These are phyloP conservation scores for Halocaridina rubra DNA, from an alignment of 2,888 invertebrate genomes.

Conservation along the genomic window DNA sequence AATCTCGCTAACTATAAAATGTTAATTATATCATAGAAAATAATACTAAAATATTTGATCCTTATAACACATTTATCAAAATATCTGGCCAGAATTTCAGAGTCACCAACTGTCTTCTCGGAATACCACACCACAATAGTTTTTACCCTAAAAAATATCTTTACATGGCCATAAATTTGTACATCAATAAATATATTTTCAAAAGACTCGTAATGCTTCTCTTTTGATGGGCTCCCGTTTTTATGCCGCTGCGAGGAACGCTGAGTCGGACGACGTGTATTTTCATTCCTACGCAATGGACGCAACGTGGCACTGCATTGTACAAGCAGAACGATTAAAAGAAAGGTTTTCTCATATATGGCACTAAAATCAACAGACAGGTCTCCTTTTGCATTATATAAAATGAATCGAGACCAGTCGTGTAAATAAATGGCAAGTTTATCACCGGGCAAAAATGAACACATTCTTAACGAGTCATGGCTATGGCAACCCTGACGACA, in stretches of 20 bases:
- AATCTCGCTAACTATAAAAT: conserved; percentile 37
- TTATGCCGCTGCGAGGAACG: no score
- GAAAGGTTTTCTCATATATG: no score
- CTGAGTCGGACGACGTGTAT: no score
- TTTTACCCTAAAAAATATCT: conserved; percentile 36
- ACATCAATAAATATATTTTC: conserved; percentile 29
- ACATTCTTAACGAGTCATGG: conserved; percentile 27
- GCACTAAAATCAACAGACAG: no score
- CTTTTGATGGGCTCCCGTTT: no score
- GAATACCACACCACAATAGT: not conserved
- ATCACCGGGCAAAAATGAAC: conserved; percentile 35
- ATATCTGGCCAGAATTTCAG: conserved; percentile 46
- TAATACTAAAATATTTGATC: conserved; percentile 60
- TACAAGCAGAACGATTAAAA: no score
- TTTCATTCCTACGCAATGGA: no score
- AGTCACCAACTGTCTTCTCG: not conserved
- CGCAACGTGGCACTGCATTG: no score
- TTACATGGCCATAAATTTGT: conserved; percentile 60
- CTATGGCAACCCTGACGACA: conserved; percentile 3
- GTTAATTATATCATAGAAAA: no score
- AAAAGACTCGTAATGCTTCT: no score
- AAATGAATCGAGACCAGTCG: no score
- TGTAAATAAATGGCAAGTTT: conserved; percentile 33
- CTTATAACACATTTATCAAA: conserved; percentile 31
- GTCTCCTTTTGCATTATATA: no score